Base-by-base conservation (phyloP, 2,113 vertebrate genomes). In the Notarius quadriscutis region DNA sequence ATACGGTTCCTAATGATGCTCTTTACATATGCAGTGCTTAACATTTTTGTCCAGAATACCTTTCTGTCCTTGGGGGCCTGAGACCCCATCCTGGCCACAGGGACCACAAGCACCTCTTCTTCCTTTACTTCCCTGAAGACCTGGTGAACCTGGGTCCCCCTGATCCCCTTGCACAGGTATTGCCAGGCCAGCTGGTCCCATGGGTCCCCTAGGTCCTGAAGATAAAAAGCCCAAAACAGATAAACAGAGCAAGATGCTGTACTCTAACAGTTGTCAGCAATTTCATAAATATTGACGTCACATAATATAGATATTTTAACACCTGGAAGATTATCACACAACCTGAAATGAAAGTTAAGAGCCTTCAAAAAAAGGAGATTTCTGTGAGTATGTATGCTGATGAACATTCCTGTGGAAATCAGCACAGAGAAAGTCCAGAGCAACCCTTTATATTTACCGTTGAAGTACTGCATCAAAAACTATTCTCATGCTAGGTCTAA, bases 141-240 rank as follows among this genome's bases (percentile, higher is more conserved):
- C 91, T 58, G 63, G 57, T 25, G 25, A 4, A n/a, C 95, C 95
- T 1, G 93, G 84, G 34, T 96, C 95, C 11, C 98, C 98, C 5
- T 88, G 91, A 5, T 95, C 93, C n/a, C 98, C 98, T 0, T 51
- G 34, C 58, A 93, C 22, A 1, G 93, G 86, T 84, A 85, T 71
- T 25, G 88, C 89, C 48, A 1, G 58, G 58, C 95, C 95, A 7
- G 92, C 86, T 81, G 87, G 11, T 82, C 80, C 7, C 92, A 93
- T 0, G 27, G 30, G 0, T 87, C 62, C 95, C 91, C 48, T 53
- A n/a, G 2, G 69, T 48, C 95, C 95, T 96, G 41, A 41, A 41
- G 41, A 41, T 41, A 71, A 74, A 91, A 90, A n/a, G 34, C 5
- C 7, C 58, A 58, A 71, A 71, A 84, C 14, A 89, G 50, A 77